Evolutionary conservation across 2,888 invertebrate species (phyloP).

Genomic region (Hydropsyche betteni): DNA sequence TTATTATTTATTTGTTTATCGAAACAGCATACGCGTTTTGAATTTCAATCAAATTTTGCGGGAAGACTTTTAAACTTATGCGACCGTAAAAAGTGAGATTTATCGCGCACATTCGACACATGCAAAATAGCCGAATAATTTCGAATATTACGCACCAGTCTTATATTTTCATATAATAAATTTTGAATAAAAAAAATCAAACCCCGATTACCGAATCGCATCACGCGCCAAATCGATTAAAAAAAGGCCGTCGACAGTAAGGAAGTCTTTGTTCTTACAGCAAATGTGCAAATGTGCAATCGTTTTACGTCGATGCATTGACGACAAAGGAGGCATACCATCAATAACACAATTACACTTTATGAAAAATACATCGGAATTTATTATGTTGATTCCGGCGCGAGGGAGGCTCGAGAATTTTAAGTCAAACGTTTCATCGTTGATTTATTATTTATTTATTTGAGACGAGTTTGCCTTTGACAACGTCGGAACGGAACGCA

Average conservation of each 20-base stretch:
- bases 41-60: too few relatives aligned
- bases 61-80: too few relatives aligned
- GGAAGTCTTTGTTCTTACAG: slow-evolving; percentile 26
- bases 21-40: too few relatives aligned
- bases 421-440: background rate
- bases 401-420: background rate
- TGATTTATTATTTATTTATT: background rate
- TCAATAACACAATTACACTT: slow-evolving; percentile 19
- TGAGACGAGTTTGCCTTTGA: too few relatives aligned
- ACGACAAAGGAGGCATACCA: slow-evolving; percentile 28
- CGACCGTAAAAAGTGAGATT: too few relatives aligned
- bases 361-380: slow-evolving; percentile 34
- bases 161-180: background rate
- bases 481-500: too few relatives aligned
- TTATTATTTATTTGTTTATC: too few relatives aligned
- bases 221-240: slow-evolving; percentile 34
- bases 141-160: too few relatives aligned
- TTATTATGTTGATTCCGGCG: background rate
- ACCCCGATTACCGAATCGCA: background rate
- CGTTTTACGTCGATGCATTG: slow-evolving; percentile 17
- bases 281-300: slow-evolving; percentile 25
- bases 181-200: background rate
- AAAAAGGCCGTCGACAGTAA: slow-evolving; percentile 25
- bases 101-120: too few relatives aligned
- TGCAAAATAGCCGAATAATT: too few relatives aligned